A percentile compares a stretch with the other conserved stretches of the same genome.
Conservation (phyloP, 2,113 vertebrate genomes). For the Corythornis vintsioides region DNA sequence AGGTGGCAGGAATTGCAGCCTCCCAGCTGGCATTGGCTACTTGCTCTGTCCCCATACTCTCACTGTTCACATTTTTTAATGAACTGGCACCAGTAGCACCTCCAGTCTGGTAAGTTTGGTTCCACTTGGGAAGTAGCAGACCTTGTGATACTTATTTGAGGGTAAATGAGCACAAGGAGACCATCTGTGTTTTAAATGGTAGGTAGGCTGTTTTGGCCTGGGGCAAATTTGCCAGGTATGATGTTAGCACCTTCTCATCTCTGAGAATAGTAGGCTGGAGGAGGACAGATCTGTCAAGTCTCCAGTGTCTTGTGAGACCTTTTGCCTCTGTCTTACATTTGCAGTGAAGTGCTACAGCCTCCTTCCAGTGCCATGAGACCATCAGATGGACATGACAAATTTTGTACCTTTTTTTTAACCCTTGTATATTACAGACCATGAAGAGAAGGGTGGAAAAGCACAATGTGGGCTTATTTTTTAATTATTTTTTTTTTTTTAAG, state of each 20-base stretch:
- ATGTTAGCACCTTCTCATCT: neutral
- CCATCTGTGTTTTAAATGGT: neutral
- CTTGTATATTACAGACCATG: rapidly evolving
- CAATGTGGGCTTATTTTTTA: neutral
- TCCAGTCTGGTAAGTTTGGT: neutral
- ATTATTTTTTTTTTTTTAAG: neutral
- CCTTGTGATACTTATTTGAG: neutral
- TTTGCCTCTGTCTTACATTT: neutral
- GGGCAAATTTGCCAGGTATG: neutral
- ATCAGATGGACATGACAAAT: neutral
- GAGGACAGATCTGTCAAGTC: neutral
- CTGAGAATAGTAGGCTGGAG: neutral
- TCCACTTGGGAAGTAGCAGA: neutral
- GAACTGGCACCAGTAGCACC: neutral
- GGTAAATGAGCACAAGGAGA: neutral
- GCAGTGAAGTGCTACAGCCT: neutral
- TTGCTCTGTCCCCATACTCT: neutral
- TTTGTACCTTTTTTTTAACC: neutral
- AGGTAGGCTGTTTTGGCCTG: neutral
- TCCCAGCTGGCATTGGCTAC: neutral
- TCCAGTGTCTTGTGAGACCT: neutral
- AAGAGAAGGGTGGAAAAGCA: neutral
- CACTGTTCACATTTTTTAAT: neutral
- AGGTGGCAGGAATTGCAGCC: neutral
- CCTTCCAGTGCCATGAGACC: neutral